Evolutionary conservation across 1,140 invertebrate species (phyloP), one percentile per base, ranked within the genome.

Genomic region (Musca vetustissima): DNA sequence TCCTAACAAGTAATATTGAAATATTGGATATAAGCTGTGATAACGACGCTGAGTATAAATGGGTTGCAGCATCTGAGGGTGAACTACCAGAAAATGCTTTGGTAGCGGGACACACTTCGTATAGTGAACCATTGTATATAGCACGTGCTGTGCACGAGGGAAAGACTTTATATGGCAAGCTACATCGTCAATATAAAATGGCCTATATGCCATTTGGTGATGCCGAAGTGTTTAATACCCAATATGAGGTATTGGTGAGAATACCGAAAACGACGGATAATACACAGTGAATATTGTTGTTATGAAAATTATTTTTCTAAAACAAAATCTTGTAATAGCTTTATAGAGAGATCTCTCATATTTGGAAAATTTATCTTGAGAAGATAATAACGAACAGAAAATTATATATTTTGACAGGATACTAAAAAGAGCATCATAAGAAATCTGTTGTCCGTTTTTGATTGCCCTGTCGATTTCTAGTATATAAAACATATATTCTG

Each of bases 181-280:
- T 92, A 22, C 90, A 91, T 74, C 86, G 87, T 0, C 88, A 87
- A 28, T 90, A 92, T 72, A 85, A 84, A 13, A 85, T 85, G 25
- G 83, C 88, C 24, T 92, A 92, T 79, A 89, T 92, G 72, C 88
- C 90, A 2, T 91, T 86, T 73, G 85, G 85, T 7, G 87, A 88
- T 1, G 77, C 84, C 21, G 91, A 92, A 80, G 76, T 89, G 0
- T 72, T 67, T 25, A 53, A 68, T 15, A 8, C 9, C 2, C 50
- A 48, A 22, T 80, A 80, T 50, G 76, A 80, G 49, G 76, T 80
- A 1, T 68, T 80, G 4, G 75, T 77, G 0, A 71, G 73, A 32
- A 61, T 43, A 36, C 57, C 57, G 11, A 61, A 61, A 43, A 61
- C 49, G 13, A 21, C n/a, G 2, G 13, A 52, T 43, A 13, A 43